Conservation (phyloP, 2,797 vertebrate genomes). For the Echiichthys vipera region DNA sequence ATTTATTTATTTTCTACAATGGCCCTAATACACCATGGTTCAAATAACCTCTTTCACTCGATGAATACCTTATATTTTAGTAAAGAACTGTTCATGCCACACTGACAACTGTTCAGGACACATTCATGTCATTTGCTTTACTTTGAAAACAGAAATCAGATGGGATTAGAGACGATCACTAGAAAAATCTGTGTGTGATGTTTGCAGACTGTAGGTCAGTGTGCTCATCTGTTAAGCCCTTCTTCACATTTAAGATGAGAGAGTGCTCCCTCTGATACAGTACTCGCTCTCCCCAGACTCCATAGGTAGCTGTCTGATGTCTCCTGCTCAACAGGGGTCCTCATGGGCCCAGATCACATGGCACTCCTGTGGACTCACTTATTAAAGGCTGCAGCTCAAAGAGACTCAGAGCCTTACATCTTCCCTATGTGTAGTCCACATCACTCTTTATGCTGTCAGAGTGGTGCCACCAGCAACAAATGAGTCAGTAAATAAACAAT, state of each 20-base stretch:
- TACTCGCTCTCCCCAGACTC: conserved; percentile 39
- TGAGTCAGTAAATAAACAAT: conserved; percentile 45
- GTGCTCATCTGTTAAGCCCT: conserved; percentile 37
- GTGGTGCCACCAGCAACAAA: conserved; percentile 13
- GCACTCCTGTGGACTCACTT: conserved; percentile 58
- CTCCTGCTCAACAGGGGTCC: conserved; percentile 53
- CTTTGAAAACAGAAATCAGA: not conserved
- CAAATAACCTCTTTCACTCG: not conserved
- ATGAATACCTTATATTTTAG: not conserved
- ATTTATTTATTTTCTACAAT: no score
- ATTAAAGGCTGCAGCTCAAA: conserved; percentile 71
- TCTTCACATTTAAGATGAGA: conserved; percentile 59
- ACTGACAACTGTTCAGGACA: not conserved
- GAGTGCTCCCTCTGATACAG: conserved; percentile 35
- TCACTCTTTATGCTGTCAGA: conserved; percentile 15
- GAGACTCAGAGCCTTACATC: conserved; percentile 48
- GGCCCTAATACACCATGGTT: no score
- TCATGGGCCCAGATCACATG: conserved; percentile 60
- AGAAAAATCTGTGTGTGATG: conserved; percentile 7
- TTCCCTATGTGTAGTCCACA: conserved; percentile 33
- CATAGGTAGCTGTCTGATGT: conserved; percentile 71
- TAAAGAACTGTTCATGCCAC: not conserved
- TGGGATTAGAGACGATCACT: not conserved
- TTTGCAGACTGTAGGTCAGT: conserved; percentile 33
- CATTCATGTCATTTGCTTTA: not conserved